Percentiles rank a stretch among this genome's conserved stretches.
Evolutionary conservation across 64 coral and sea anemone species (phyloP).

Genomic region (Pachyseris speciosa): DNA sequence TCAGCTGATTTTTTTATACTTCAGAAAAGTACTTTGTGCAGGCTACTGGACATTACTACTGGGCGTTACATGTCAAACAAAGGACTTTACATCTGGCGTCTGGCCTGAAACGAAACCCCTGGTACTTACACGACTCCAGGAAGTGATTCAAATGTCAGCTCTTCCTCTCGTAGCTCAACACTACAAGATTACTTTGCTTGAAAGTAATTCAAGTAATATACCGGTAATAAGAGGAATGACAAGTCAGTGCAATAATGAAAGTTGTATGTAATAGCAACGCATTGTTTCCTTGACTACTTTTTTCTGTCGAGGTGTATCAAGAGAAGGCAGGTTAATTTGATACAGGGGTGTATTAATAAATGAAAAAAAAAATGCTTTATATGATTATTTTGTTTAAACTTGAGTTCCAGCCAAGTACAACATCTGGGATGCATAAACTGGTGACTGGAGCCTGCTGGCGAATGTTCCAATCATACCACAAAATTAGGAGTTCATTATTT

Average conservation of each 20-base stretch:
- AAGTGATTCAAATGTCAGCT: too few relatives aligned
- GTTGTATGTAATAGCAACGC: neutral
- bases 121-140: too few relatives aligned
- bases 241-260: neutral
- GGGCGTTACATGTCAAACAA: too few relatives aligned
- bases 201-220: neutral
- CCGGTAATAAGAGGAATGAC: neutral
- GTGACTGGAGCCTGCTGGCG: neutral
- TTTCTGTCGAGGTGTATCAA: neutral
- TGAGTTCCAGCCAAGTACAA: neutral
- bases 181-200: neutral
- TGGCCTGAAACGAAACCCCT: too few relatives aligned
- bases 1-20: too few relatives aligned
- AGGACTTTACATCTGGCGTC: too few relatives aligned
- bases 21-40: too few relatives aligned
- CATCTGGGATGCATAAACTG: neutral
- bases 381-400: neutral
- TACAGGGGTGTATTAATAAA: neutral
- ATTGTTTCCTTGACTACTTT: neutral
- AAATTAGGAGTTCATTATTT: slow-evolving; percentile 3
- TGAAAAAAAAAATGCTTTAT: neutral
- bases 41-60: too few relatives aligned
- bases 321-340: neutral
- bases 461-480: neutral
- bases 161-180: too few relatives aligned